These are phyloP conservation scores for Fratercula arctica DNA, from an alignment of 2,797 vertebrate species.

Conservation along the genomic window DNA sequence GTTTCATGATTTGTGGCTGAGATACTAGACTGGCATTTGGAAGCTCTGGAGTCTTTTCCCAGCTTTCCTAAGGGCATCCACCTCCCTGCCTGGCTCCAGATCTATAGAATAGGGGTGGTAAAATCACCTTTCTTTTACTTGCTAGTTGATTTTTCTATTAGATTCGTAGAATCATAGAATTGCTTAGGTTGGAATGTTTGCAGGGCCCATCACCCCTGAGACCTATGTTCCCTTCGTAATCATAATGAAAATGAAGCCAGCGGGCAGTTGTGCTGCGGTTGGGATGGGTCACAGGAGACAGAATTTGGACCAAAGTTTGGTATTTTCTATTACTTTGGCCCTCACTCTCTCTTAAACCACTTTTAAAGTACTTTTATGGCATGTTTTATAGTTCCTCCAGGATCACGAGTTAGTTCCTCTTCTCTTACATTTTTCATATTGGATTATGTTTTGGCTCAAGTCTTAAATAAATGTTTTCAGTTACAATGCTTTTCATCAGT, in stretches of 20 bases:
- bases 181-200: neutral
- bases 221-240: neutral
- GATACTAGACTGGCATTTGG: neutral
- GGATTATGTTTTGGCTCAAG: neutral
- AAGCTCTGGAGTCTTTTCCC: neutral
- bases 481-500: neutral
- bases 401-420: neutral
- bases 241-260: neutral
- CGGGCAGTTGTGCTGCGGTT: fast-evolving
- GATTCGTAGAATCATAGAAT: neutral
- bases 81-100: neutral
- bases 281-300: neutral
- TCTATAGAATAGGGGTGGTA: neutral
- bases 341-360: neutral
- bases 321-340: neutral
- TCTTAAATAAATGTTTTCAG: neutral
- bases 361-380: constrained; percentile 33
- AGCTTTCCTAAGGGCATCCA: neutral
- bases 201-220: neutral
- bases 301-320: neutral
- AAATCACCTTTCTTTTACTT: neutral
- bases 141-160: neutral
- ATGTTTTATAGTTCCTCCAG: constrained; percentile 24
- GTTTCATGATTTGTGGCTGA: neutral
- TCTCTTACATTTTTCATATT: constrained; percentile 7